Evolutionary conservation across 2,797 vertebrate species (phyloP), one percentile per base, ranked within the genome.

Genomic region (Myotis findleyi): DNA sequence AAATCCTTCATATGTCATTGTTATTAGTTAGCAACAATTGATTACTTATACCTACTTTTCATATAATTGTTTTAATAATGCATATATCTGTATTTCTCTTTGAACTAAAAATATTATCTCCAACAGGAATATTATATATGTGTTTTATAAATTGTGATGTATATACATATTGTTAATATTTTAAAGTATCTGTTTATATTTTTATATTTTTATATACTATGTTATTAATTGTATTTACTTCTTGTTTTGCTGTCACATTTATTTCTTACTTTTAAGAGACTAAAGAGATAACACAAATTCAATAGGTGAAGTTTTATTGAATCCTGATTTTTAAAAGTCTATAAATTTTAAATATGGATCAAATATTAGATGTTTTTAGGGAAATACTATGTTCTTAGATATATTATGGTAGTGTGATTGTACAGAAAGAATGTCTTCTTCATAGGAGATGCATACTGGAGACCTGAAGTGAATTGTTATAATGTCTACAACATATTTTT

Each of bases 61-160:
- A 66, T 51, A 6, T 76, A 71, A 66, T 41, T 75, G 89, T 81
- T 97, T 96, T 89, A 51, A 81, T 72, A 87, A 85, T 80, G 11
- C 25, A 59, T 38, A 18, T 44, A 41, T 69, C 47, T 91, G 2
- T 79, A 94, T 84, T 95, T 90, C 14, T 69, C 8, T 5, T 92
- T 92, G 73, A 93, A 92, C 18, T 73, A 49, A 92, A 94, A 77
- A 20, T 55, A 64, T 82, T 82, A 72, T 91, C 95, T 96, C 38
- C 21, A 53, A 66, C 21, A 79, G 33, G 23, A 1, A 68, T 69
- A 49, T 49, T 92, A 75, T 53, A 53, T 66, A 81, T 81, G 6
- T 81, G 18, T 53, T 95, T 84, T 75, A 10, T 92, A 69, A 88
- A 41, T 69, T 93, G 16, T 69, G 20, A 66, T 51, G 0, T 84